Evolutionary conservation across 2,888 invertebrate species (phyloP), one percentile per base, ranked within the genome.

Genomic region (Exephanes ischioxanthus): DNA sequence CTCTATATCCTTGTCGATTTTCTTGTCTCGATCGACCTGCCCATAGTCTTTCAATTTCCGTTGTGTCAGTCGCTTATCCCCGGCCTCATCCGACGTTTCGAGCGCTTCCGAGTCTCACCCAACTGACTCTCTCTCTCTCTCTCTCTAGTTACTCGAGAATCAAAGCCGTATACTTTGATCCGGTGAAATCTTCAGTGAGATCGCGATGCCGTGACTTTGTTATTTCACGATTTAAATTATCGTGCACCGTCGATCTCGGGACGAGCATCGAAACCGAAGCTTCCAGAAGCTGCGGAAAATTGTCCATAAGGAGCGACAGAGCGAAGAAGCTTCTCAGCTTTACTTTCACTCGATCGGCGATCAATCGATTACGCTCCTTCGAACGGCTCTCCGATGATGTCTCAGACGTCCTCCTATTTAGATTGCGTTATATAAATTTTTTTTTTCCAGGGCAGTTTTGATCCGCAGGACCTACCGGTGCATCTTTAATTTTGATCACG

Each of bases 61-160:
- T 37, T n/a, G 78, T 61, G 72, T 84, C 77, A 37, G 51, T 48
- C 55, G 66, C 58, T 66, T 30, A 26, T 45, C 41, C 41, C 55
- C 71, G 79, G 45, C 37, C 58, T 67, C 84, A 67, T 80, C 76
- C 70, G 80, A 71, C 75, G 33, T 66, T 66, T 66, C 51, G 30
- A 51, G 51, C 5, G 30, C 19, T 51, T 48, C 33, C 58, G 71
- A 37, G 55, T 58, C n/a, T 53, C 75, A 6, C 48, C 45, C 51
- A 68, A 63, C 71, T 76, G 78, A 79, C 76, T 22, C 22, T 22
- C 22, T 22, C 0, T 22, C 22, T 22, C 22, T 22, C 0, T 37
- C n/a, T 68, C 63, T 61, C 71, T 45, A 58, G 80, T 72, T 72
- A 73, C 77, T 85, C 19, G 68, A 67, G 76, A 71, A 77, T 83